Conservation (phyloP, 2,797 vertebrate species). For the Enteromius viviparus region DNA sequence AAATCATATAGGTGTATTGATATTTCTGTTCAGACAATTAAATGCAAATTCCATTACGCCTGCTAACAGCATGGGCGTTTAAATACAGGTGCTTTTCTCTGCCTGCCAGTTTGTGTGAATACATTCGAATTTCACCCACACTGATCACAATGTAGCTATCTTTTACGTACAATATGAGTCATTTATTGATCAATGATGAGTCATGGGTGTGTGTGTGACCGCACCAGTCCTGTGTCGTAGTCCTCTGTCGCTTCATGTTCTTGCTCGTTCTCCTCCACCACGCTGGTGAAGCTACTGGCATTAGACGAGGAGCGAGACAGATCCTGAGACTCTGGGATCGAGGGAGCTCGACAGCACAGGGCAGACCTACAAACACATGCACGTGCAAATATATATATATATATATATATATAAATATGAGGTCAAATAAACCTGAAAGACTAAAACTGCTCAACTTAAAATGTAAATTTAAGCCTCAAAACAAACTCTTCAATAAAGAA, state of each 20-base stretch:
- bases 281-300: conserved; percentile 94
- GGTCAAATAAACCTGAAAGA: not conserved
- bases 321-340: conserved; percentile 83
- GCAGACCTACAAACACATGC: conserved; percentile 64
- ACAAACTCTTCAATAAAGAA: not conserved
- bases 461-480: not conserved
- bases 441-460: not conserved
- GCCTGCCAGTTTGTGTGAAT: not conserved
- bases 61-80: not conserved
- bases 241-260: conserved; percentile 81
- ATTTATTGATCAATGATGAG: not conserved
- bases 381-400: not conserved
- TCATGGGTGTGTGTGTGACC: not conserved
- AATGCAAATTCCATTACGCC: conserved; percentile 3
- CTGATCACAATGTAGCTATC: not conserved
- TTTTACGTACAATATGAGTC: not conserved
- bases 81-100: not conserved
- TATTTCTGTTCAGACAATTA: not conserved
- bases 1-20: not conserved
- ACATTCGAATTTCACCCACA: not conserved
- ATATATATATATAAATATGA: not conserved
- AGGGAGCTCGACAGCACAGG: conserved; percentile 75
- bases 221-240: conserved; percentile 87
- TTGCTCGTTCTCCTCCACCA: conserved; percentile 87
- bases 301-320: conserved; percentile 95